Base-by-base conservation (phyloP, 2,888 invertebrate species). In the Trissolcus japonicus region DNA sequence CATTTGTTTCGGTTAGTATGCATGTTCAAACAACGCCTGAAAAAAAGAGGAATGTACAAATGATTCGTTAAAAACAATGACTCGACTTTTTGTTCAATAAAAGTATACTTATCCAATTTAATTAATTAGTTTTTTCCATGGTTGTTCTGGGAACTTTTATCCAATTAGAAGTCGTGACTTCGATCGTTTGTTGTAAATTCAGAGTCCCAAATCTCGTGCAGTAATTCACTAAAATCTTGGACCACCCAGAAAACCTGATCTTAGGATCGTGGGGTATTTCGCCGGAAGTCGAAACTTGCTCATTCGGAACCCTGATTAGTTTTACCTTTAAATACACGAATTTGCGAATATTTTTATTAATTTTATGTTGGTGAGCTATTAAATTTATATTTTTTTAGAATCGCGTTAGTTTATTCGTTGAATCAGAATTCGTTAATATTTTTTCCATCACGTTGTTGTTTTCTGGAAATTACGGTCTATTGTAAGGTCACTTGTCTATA, bases 91-190 rank as follows among this genome's bases (percentile, higher is more conserved):
- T 4, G 62, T 57, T 65, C 63, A 76, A 72, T 55, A 17, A 62
- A 77, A 61, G 48, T 54, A 72, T 35, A 35, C 66, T 63, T 68
- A 77, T 72, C 63, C 48, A 67, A 67, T 67, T 72, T 62, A 72
- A 77, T 72, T 77, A 72, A 77, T 77, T 72, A 77, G 43, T 72
- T 71, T 67, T 76, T 62, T 77, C 46, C 48, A 14, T 19, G 13
- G 25, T 16, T 46, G 59, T 77, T 68, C 67, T 72, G 41, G 68
- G 68, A 67, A 77, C 72, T 72, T 40, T 50, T 59, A 55, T 51
- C 76, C 73, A 79, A 79, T 79, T 79, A 79, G 76, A 74, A 74
- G 73, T 73, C 76, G 76, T 79, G 79, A 79, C 79, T 79, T 73
- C 66, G 76, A 76, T 79, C 79, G 76, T 79, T 79, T 73, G 76